These are phyloP conservation scores for Laothoe populi DNA, from an alignment of 2,888 invertebrate genomes.

Conservation along the genomic window DNA sequence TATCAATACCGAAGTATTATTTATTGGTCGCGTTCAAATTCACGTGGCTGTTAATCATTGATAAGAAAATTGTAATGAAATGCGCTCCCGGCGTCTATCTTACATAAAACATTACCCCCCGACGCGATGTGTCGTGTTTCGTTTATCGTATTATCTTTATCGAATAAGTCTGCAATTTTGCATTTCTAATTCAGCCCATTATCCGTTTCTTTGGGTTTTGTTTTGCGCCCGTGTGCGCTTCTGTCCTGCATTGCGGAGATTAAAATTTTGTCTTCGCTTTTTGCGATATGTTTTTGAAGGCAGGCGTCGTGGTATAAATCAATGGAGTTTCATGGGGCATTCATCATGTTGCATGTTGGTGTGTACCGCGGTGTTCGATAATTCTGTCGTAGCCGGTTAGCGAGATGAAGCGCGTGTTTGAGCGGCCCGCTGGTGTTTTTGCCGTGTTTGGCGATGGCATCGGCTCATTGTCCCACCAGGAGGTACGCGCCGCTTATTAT, in stretches of 20 bases:
- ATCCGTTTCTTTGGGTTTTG: slow-evolving; percentile 49
- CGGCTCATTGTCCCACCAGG: slow-evolving; percentile 56
- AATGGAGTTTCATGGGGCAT: slow-evolving; percentile 61
- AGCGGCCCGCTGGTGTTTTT: slow-evolving; percentile 49
- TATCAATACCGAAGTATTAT: slow-evolving; percentile 14
- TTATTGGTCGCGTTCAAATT: slow-evolving; percentile 19
- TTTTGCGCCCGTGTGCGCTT: slow-evolving; percentile 43
- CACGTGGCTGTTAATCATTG: slow-evolving; percentile 38
- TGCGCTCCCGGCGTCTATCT: slow-evolving; percentile 51
- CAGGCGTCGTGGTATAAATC: slow-evolving; percentile 65
- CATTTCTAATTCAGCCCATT: slow-evolving; percentile 65
- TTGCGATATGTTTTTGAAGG: slow-evolving; percentile 49
- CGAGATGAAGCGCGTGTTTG: slow-evolving; percentile 52
- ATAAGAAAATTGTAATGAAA: slow-evolving; percentile 65
- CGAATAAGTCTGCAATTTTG: slow-evolving; percentile 56
- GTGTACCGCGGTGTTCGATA: background rate
- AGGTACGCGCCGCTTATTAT: slow-evolving; percentile 48
- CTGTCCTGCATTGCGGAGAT: slow-evolving; percentile 49
- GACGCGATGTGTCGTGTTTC: slow-evolving; percentile 67
- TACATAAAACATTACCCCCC: slow-evolving; percentile 80
- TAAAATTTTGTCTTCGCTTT: slow-evolving; percentile 54
- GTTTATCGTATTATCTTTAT: slow-evolving; percentile 74
- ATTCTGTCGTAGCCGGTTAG: slow-evolving; percentile 30
- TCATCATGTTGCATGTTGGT: slow-evolving; percentile 69
- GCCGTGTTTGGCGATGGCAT: slow-evolving; percentile 39